Conservation (phyloP, 2,888 invertebrate genomes). For the Mellilla xanthometata region DNA sequence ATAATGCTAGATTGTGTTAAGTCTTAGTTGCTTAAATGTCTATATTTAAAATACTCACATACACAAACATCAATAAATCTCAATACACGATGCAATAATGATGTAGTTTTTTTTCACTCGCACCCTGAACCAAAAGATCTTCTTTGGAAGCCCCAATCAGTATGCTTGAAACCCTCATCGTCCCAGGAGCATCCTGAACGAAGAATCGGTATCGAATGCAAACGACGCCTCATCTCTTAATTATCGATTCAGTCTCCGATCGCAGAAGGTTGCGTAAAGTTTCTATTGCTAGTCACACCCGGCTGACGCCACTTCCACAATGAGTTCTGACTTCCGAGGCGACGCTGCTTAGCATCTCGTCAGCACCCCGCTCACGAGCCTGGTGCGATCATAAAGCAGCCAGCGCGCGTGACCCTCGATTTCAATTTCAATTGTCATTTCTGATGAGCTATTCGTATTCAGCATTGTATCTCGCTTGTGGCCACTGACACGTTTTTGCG, state of each 20-base stretch:
- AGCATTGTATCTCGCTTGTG: slow-evolving; percentile 12
- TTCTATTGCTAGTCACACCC: slow-evolving; percentile 42
- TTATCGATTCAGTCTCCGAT: slow-evolving; percentile 40
- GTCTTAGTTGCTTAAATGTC: too few relatives aligned
- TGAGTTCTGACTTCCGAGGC: slow-evolving; percentile 51
- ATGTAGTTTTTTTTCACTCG: neutral
- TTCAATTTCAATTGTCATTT: slow-evolving; percentile 50
- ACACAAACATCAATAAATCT: too few relatives aligned
- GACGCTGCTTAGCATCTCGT: slow-evolving; percentile 31
- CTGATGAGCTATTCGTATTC: slow-evolving; percentile 48
- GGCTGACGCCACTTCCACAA: slow-evolving; percentile 44
- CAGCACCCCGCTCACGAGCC: slow-evolving; percentile 37
- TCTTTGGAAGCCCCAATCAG: slow-evolving; percentile 10
- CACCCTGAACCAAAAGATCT: slow-evolving; percentile 7
- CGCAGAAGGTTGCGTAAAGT: slow-evolving; percentile 44
- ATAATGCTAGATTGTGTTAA: too few relatives aligned
- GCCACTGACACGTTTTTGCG: slow-evolving; percentile 28
- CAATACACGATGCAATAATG: neutral
- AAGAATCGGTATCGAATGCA: slow-evolving; percentile 32
- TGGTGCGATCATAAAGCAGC: slow-evolving; percentile 33
- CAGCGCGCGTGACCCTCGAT: slow-evolving; percentile 44
- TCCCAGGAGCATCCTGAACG: slow-evolving; percentile 32
- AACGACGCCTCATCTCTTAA: slow-evolving; percentile 29
- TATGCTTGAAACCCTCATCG: slow-evolving; percentile 24
- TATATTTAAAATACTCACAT: too few relatives aligned